Percentiles rank a stretch among this genome's conserved stretches.
Evolutionary conservation across 2,888 invertebrate genomes (phyloP).

Genomic region (Apodemia zela): DNA sequence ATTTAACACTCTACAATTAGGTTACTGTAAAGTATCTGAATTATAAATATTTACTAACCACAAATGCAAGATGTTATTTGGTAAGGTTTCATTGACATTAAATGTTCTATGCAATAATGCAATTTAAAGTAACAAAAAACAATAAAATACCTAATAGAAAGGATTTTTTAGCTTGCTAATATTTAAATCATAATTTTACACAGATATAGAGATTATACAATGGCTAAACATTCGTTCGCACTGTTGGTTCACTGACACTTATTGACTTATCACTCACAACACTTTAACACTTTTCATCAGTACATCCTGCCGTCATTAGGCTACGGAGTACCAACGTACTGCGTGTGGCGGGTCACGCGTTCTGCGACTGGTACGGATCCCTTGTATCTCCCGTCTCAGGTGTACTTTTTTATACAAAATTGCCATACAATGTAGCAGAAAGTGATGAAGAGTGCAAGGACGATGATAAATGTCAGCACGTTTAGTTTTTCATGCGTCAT

Average conservation of each 20-base stretch:
- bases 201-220: background rate
- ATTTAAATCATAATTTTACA: background rate
- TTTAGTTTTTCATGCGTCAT: slow-evolving; percentile 16
- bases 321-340: slow-evolving; percentile 12
- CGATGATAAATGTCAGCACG: slow-evolving; percentile 2
- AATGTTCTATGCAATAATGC: no score
- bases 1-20: no score
- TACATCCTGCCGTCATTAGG: background rate
- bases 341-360: background rate
- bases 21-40: no score
- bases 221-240: background rate
- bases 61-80: no score
- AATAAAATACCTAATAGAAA: background rate
- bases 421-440: background rate
- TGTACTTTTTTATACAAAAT: slow-evolving; percentile 10
- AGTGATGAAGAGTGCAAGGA: background rate
- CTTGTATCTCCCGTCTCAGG: slow-evolving; percentile 17
- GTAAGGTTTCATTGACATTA: no score
- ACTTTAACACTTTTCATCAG: no score
- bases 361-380: slow-evolving; percentile 5
- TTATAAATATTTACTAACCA: no score
- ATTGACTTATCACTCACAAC: background rate
- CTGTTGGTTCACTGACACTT: background rate
- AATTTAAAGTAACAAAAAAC: background rate
- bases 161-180: background rate